A percentile compares a stretch with the other conserved stretches of the same genome.
Evolutionary conservation across 2,888 invertebrate species (phyloP).

Genomic region (Mycalesis mineus): DNA sequence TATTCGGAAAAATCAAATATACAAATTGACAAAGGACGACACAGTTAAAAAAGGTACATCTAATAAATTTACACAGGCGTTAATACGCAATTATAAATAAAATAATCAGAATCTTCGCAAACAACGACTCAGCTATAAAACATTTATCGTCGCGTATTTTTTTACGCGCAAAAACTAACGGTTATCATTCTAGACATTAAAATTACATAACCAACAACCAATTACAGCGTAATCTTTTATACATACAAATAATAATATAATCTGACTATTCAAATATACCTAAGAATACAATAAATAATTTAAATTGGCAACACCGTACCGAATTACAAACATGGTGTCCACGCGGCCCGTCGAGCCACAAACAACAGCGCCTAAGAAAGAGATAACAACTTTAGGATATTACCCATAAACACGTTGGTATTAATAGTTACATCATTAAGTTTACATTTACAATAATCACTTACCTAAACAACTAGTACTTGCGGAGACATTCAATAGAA

Average conservation of each 20-base stretch:
- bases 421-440: constrained; percentile 51
- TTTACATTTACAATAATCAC: constrained; percentile 54
- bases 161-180: neutral
- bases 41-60: constrained; percentile 1
- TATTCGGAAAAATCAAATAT: constrained; percentile 14
- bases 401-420: constrained; percentile 67
- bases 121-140: no score
- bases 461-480: constrained; percentile 48
- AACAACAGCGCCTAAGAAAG: constrained; percentile 78
- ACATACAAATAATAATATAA: neutral
- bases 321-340: constrained; percentile 33
- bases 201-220: neutral
- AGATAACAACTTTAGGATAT: constrained; percentile 75
- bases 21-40: constrained; percentile 19
- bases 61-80: constrained; percentile 8
- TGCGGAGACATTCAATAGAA: constrained; percentile 46
- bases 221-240: neutral
- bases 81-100: no score
- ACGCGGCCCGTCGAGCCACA: constrained; percentile 55
- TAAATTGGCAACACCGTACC: constrained; percentile 20
- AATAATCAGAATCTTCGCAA: no score
- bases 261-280: constrained; percentile 6
- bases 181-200: neutral
- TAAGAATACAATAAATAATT: constrained; percentile 3
- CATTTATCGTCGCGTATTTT: no score